A percentile compares a stretch with the other conserved stretches of the same genome.
phyloP scores from a whole-genome alignment of 2,888 invertebrate species.

The Achlya flavicornis region DNA sequence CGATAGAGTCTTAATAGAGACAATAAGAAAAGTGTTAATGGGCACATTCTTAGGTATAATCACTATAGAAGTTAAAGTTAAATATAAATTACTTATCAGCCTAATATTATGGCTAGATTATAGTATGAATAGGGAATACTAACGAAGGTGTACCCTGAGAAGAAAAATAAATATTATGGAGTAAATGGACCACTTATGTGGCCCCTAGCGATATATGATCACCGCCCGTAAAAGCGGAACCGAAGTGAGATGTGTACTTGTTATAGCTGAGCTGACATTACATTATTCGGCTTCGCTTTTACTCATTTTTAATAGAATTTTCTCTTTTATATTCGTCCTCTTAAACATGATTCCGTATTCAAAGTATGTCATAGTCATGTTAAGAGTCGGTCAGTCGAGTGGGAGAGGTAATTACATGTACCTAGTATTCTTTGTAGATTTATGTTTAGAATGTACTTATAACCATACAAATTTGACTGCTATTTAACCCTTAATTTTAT shows the following conservation, averaged over 20 bases:
- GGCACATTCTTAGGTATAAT: no score
- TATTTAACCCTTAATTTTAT: no score
- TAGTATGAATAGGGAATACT: no score
- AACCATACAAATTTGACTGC: not conserved
- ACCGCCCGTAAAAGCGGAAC: not conserved
- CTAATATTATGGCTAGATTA: no score
- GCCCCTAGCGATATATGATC: not conserved
- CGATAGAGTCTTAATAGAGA: no score
- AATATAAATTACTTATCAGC: no score
- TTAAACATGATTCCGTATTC: not conserved
- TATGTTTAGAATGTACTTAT: not conserved
- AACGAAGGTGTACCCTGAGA: no score
- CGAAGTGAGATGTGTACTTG: not conserved
- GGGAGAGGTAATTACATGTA: not conserved
- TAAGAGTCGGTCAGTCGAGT: not conserved
- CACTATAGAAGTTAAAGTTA: no score
- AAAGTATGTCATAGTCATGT: not conserved
- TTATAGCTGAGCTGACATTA: constrained; percentile 1
- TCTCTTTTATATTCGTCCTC: not conserved
- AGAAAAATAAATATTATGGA: not conserved
- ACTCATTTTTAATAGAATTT: not conserved
- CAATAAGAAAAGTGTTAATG: no score
- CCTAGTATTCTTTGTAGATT: not conserved
- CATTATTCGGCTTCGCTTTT: not conserved
- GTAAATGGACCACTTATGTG: not conserved